Percentiles rank a stretch among this genome's conserved stretches.
Evolutionary conservation across 1,140 invertebrate species (phyloP).

Genomic region (Conus betulinus): DNA sequence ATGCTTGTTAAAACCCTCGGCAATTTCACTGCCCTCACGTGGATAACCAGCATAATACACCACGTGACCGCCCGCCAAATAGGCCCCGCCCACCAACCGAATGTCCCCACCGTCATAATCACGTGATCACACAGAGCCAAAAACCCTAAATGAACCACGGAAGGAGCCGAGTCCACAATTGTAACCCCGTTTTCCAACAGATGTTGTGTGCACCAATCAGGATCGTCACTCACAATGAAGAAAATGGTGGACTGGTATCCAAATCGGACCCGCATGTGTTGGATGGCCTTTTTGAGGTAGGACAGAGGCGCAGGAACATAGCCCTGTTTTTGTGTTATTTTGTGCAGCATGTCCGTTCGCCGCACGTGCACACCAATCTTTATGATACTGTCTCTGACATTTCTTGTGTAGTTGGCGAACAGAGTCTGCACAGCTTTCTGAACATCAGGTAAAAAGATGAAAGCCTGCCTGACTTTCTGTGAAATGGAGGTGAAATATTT

Average conservation of each 20-base stretch:
- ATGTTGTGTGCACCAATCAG: constrained; percentile 52
- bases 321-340: constrained; percentile 30
- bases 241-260: constrained; percentile 45
- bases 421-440: constrained; percentile 34
- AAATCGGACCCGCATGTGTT: constrained; percentile 46
- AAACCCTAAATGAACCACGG: constrained; percentile 65
- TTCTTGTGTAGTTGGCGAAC: constrained; percentile 8
- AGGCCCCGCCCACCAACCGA: constrained; percentile 70
- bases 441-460: constrained; percentile 44
- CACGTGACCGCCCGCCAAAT: constrained; percentile 59
- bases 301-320: constrained; percentile 47
- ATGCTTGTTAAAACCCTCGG: constrained; percentile 34
- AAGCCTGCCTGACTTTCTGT: constrained; percentile 48
- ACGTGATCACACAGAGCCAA: constrained; percentile 63
- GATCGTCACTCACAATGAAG: constrained; percentile 60
- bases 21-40: constrained; percentile 36
- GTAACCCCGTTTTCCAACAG: constrained; percentile 38
- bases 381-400: constrained; percentile 13
- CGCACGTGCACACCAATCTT: constrained; percentile 58
- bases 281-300: constrained; percentile 53
- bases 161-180: constrained; percentile 38
- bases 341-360: constrained; percentile 52
- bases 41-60: constrained; percentile 62
- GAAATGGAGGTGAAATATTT: constrained; percentile 51
- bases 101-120: constrained; percentile 65